These are phyloP conservation scores for Tetheella fluctuosa DNA, from an alignment of 2,888 invertebrate genomes.

Conservation along the genomic window DNA sequence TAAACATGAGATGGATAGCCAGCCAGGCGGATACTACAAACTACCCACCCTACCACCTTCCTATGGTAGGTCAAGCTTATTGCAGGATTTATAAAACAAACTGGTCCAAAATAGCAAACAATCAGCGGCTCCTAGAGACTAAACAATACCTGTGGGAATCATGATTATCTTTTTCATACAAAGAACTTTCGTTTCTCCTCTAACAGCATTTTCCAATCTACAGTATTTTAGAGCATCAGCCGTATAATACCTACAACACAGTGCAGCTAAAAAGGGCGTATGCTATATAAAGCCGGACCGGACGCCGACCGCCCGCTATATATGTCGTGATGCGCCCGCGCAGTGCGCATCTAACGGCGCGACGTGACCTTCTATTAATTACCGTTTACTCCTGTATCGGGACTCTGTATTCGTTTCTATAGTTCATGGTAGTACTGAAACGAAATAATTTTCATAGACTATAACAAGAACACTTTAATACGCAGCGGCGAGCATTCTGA, in stretches of 20 bases:
- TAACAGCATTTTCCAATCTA: too few species aligned
- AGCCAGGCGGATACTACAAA: too few species aligned
- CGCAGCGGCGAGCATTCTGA: too few species aligned
- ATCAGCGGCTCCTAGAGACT: too few species aligned
- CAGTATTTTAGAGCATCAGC: conserved; percentile 8
- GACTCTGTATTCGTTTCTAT: conserved; percentile 47
- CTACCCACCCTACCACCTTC: too few species aligned
- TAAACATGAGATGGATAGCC: too few species aligned
- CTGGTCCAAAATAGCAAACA: too few species aligned
- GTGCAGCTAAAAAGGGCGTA: conserved; percentile 46
- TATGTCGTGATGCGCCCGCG: conserved; percentile 70
- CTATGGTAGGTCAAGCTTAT: too few species aligned
- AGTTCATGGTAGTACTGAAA: conserved; percentile 16
- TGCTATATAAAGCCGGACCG: conserved; percentile 67
- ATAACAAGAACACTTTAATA: neutral
- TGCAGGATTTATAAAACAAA: too few species aligned
- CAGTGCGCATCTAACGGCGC: conserved; percentile 62
- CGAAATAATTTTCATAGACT: conserved; percentile 6
- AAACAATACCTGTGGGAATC: too few species aligned
- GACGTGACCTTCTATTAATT: conserved; percentile 78
- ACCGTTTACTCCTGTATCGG: conserved; percentile 70
- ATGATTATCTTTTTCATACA: too few species aligned
- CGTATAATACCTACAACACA: conserved; percentile 14
- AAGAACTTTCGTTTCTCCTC: too few species aligned
- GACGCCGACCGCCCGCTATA: conserved; percentile 61